Conservation (phyloP, 2,888 invertebrate species). For the Pachymerium ferrugineum region DNA sequence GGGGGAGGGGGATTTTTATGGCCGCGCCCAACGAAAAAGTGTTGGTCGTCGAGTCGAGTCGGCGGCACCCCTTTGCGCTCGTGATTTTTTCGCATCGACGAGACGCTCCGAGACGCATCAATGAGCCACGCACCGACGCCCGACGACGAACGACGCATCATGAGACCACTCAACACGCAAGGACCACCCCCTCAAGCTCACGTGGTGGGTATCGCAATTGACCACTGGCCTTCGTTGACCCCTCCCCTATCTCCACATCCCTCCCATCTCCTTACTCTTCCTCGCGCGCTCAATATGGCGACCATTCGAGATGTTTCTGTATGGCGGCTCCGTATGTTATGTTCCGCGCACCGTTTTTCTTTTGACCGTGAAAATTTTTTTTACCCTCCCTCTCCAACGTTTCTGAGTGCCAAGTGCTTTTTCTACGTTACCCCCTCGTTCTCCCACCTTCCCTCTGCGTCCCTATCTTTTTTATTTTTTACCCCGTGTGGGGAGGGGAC, state of each 20-base stretch:
- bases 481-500: constrained; percentile 23
- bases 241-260: background rate
- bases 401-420: constrained; percentile 17
- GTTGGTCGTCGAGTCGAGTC: constrained; percentile 22
- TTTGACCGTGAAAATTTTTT: constrained; percentile 4
- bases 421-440: background rate
- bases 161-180: constrained; percentile 31
- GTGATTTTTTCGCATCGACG: constrained; percentile 28
- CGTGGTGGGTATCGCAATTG: constrained; percentile 29
- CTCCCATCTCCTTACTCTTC: background rate
- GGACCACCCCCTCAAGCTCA: constrained; percentile 31
- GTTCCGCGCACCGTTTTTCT: background rate
- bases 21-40: constrained; percentile 29
- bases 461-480: constrained; percentile 19
- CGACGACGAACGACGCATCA: constrained; percentile 16
- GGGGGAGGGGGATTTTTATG: constrained; percentile 30
- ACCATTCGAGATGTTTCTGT: background rate
- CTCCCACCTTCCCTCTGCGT: constrained; percentile 20
- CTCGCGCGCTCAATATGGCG: constrained; percentile 14
- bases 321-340: background rate
- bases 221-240: constrained; percentile 24
- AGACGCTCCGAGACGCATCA: constrained; percentile 22
- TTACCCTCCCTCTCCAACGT: background rate
- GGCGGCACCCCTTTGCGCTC: constrained; percentile 30
- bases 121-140: constrained; percentile 21